Evolutionary conservation across 2,113 vertebrate species (phyloP), one percentile per base, ranked within the genome.

Genomic region (Brevimyrus niger): DNA sequence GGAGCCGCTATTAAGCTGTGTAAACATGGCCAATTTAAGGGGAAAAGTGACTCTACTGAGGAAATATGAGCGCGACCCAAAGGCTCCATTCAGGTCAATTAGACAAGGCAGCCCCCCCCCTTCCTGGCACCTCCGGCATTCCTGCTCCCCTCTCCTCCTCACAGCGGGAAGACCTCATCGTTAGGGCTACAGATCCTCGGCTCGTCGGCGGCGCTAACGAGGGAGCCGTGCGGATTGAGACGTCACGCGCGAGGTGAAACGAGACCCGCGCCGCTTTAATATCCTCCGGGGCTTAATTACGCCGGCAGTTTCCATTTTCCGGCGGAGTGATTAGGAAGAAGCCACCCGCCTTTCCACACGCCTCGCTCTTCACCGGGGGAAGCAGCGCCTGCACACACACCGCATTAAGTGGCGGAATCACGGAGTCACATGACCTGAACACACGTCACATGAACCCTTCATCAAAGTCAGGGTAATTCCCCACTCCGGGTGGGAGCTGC

Each of bases 71-170:
- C 4, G 19, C 7, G 1, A 55, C 44, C 85, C n/a, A 86, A 27
- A 86, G 50, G 13, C 27, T 35, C 50, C 47, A 35, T 53, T 38
- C 27, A 31, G n/a, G n/a, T 87, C 15, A 13, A 53, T 55, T 3
- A 31, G n/a, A 35, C 11, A 35, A 0, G 1, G 44, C 73, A 47
- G 11, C 53, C 10, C 6, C 23, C 46, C 31, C 8, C 21, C 73
- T 31, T 69, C 35, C 21, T 0, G 42, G 46, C 73, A 90, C 55
- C 69, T 23, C 73, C 17, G 42, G 35, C 55, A 23, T 51, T 50
- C 86, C 87, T 80, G 65, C 83, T 89, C 90, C 80, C 4, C 82
- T 87, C 1, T 44, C 87, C 23, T 88, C 85, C 86, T 35, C 38
- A 15, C 87, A 65, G 53, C 17, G 38, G 87, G 87, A 13, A 15